These are phyloP conservation scores for Tetanocera ferruginea DNA, from an alignment of 2,888 invertebrate genomes.

Conservation along the genomic window DNA sequence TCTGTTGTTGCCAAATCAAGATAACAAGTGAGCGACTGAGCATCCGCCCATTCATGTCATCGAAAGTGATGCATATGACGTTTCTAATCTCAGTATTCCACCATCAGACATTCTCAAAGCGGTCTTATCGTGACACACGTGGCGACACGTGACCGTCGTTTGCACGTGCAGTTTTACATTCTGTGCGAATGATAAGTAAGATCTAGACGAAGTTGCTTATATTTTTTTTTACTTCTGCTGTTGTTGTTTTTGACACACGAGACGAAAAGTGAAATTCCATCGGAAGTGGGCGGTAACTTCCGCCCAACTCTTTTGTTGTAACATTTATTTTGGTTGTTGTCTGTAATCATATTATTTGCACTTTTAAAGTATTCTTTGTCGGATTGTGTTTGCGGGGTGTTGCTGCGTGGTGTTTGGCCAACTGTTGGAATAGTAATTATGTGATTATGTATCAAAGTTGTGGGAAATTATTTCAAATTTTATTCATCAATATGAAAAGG, in stretches of 20 bases:
- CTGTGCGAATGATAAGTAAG: constrained; percentile 43
- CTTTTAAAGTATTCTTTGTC: constrained; percentile 37
- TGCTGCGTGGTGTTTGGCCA: constrained; percentile 27
- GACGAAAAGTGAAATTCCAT: constrained; percentile 35
- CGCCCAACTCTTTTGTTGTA: constrained; percentile 51
- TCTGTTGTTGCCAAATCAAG: constrained; percentile 51
- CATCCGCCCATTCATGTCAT: constrained; percentile 35
- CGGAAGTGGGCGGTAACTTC: constrained; percentile 53
- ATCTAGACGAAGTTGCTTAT: not conserved
- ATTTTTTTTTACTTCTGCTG: not conserved
- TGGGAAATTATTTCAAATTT: constrained; percentile 8
- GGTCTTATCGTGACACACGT: constrained; percentile 52
- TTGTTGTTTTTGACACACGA: constrained; percentile 23
- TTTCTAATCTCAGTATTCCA: constrained; percentile 41
- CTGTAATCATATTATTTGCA: constrained; percentile 50
- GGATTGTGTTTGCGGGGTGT: not conserved
- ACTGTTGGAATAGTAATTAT: constrained; percentile 41
- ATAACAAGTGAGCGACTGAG: constrained; percentile 51
- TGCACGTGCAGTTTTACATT: constrained; percentile 55
- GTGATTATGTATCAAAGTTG: constrained; percentile 33
- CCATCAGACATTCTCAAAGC: constrained; percentile 17
- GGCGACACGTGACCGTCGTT: constrained; percentile 59
- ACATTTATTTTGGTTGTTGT: constrained; percentile 46
- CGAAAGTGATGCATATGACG: constrained; percentile 46
- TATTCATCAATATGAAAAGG: not conserved